Conservation (phyloP, 2,797 vertebrate genomes). For the Leptatherina wallacei region DNA sequence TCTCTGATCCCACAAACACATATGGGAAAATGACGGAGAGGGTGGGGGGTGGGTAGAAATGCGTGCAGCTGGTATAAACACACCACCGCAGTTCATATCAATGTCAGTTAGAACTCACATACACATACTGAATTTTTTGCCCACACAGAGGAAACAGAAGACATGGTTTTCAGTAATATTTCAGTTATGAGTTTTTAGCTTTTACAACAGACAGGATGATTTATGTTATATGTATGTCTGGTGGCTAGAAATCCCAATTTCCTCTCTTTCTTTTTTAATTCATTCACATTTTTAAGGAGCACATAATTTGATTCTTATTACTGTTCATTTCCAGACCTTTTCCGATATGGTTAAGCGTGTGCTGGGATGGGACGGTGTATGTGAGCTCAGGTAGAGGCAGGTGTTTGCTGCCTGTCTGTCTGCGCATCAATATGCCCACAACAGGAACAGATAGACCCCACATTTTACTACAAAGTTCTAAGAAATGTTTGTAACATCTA, state of each 20-base stretch:
- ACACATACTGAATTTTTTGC: slow-evolving; percentile 17
- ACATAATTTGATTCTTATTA: background rate
- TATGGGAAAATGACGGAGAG: slow-evolving; percentile 15
- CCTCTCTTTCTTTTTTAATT: background rate
- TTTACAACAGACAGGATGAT: slow-evolving; percentile 14
- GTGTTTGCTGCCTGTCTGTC: slow-evolving; percentile 50
- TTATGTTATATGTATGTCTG: background rate
- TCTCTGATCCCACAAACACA: slow-evolving; percentile 57
- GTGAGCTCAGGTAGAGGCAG: slow-evolving; percentile 66
- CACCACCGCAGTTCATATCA: slow-evolving; percentile 24
- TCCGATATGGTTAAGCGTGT: background rate
- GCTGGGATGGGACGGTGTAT: slow-evolving; percentile 30
- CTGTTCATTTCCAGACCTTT: background rate
- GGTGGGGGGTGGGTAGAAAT: slow-evolving; percentile 9
- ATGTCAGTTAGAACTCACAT: slow-evolving; percentile 5
- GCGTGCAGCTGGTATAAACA: slow-evolving; percentile 17
- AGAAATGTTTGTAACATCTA: background rate
- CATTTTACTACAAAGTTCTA: background rate
- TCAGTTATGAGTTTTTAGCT: background rate
- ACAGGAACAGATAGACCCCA: slow-evolving; percentile 8
- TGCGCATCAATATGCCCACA: slow-evolving; percentile 25
- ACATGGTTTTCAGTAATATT: background rate
- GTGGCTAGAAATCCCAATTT: slow-evolving; percentile 5
- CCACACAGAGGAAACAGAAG: background rate
- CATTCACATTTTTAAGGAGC: no score